Evolutionary conservation across 2,797 vertebrate species (phyloP), one percentile per base, ranked within the genome.

Genomic region (Phrynocephalus guinanensis): DNA sequence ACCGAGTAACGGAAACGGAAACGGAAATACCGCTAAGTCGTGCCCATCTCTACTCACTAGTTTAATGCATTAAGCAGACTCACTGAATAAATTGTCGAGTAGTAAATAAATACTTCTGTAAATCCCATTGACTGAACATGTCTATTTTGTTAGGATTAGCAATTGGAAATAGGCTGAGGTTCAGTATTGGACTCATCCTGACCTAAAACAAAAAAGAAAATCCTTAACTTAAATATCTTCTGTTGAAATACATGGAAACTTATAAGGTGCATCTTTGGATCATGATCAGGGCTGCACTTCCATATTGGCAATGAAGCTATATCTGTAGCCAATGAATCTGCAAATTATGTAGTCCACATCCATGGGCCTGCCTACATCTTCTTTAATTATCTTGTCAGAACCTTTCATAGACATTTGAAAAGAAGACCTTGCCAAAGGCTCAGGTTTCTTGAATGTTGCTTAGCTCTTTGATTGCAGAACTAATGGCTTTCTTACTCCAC

Each of bases 381-480:
- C 28, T 78, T 88, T 28, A 83, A 18, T 68, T 7, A 50, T 18
- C 9, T 50, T 80, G 44, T 38, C 83, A 79, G 44, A 81, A 66
- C 28, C 77, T 88, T n/a, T 60, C 73, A 44, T 28, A 67, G 50
- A 76, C 60, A 75, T 18, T 88, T 82, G 79, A 87, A 26, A 86
- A 79, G 56, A 11, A 91, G 52, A 50, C 1, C 18, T 88, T 86
- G 30, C 82, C 3, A 88, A 48, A 72, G n/a, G 28, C 84, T 90
- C n/a, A 10, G 30, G 83, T 85, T 79, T 86, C 89, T 56, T 92
- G 48, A 56, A 70, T 76, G 80, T 84, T 86, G 67, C 82, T 83
- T 81, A 82, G 48, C 56, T 60, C 68, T 87, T 67, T 83, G 87
- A 86, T 90, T 91, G 28, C 85, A 11, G 20, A 89, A 86, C 67